phyloP scores from a whole-genome alignment of 1,140 invertebrate genomes.

The honey bee (Apis mellifera) region DNA sequence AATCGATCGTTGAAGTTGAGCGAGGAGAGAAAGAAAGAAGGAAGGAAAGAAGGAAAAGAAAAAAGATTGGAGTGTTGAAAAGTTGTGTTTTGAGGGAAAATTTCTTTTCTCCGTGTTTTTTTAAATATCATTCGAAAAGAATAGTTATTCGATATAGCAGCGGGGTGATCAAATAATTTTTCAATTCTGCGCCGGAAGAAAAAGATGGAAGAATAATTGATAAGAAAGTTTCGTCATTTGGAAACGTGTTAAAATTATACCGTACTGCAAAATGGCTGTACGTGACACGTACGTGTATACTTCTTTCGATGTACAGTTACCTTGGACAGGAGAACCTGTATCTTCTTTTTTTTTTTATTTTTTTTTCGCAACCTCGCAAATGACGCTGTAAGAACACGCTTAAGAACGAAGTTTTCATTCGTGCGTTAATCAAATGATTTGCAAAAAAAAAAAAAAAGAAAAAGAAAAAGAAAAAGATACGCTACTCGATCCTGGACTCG shows the following conservation, averaged over 20 bases:
- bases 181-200: too few species aligned
- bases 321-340: constrained; percentile 3
- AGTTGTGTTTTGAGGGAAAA: too few species aligned
- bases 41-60: too few species aligned
- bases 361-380: constrained; percentile 24
- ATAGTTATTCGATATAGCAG: too few species aligned
- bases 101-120: too few species aligned
- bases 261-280: background rate
- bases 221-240: background rate
- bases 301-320: constrained; percentile 38
- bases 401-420: constrained; percentile 6
- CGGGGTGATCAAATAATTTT: too few species aligned
- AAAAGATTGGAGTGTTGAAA: too few species aligned
- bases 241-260: background rate
- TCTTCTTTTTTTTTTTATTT: too few species aligned
- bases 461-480: too few species aligned
- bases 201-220: background rate
- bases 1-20: background rate
- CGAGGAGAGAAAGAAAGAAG: too few species aligned
- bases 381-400: constrained; percentile 23
- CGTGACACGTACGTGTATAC: background rate
- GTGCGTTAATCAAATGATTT: constrained; percentile 33
- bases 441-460: background rate
- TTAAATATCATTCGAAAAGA: too few species aligned
- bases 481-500: background rate